Percentiles rank a stretch among this genome's conserved stretches.
Conservation (phyloP, 1,140 invertebrate species). For the Agraylea sexmaculata region DNA sequence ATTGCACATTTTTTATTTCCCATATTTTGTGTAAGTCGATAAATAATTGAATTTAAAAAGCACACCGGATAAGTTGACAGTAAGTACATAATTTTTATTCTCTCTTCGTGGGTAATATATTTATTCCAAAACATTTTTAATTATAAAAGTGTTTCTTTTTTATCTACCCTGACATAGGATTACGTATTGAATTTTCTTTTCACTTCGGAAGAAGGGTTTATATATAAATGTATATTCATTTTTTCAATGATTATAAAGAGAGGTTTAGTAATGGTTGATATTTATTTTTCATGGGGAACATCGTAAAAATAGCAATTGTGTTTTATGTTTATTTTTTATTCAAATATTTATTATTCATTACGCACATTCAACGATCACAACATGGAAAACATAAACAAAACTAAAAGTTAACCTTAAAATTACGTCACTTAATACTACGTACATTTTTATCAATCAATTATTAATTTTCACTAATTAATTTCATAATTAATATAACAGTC, state of each 20-base stretch:
- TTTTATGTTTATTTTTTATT: conserved; percentile 10
- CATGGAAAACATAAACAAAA: conserved; percentile 22
- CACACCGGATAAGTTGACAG: no score
- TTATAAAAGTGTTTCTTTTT: no score
- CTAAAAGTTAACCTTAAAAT: conserved; percentile 19
- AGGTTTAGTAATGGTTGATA: conserved; percentile 23
- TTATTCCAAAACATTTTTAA: no score
- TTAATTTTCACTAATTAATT: conserved; percentile 20
- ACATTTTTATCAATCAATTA: conserved; percentile 19
- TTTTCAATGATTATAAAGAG: conserved; percentile 29
- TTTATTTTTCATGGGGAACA: conserved; percentile 14
- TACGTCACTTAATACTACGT: conserved; percentile 20
- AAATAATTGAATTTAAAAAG: no score
- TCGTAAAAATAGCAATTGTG: conserved; percentile 7
- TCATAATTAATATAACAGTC: conserved; percentile 20
- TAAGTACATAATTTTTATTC: no score
- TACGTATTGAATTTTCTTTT: conserved; percentile 36
- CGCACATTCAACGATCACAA: conserved; percentile 22
- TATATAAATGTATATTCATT: conserved; percentile 34
- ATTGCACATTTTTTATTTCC: no score
- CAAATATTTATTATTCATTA: conserved; percentile 10
- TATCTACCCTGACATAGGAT: conserved; percentile 44
- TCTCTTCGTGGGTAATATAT: no score
- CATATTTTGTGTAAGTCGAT: no score
- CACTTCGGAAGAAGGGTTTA: conserved; percentile 28